Evolutionary conservation across 1,140 invertebrate genomes (phyloP), one percentile per base, ranked within the genome.

Genomic region (Frieseomelitta varia): DNA sequence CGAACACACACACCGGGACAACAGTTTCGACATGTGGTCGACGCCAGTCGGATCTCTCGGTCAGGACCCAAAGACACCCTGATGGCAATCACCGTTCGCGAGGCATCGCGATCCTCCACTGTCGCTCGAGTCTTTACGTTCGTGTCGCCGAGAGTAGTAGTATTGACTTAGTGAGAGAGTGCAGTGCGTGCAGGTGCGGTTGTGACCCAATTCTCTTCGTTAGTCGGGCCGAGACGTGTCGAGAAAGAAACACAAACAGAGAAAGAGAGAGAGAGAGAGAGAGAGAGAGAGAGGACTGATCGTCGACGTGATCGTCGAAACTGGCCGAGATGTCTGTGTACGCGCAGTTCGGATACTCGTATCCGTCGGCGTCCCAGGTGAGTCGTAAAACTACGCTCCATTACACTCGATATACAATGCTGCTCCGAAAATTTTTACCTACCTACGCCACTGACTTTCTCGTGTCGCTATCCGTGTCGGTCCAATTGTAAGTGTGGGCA

Each of bases 281-380:
- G 30, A 73, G 47, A 56, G 39, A 39, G 39, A 47, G 8, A 47
- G 53, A 85, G 39, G 39, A 47, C 39, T 47, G 39, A 47, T 10
- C 27, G 21, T 51, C 51, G 51, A n/a, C 27, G 76, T 72, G 65
- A 61, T 65, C 83, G 30, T 82, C 67, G 47, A 75, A 51, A 75
- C 27, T 68, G 84, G 63, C 71, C 53, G 85, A 87, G 71, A 97
- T 97, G 97, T 97, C 97, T 93, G 97, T 97, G 88, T 97, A 97
- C 95, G 96, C 97, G 92, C 97, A 97, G 95, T 97, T 97, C 95
- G 97, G 97, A 95, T 97, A 97, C 94, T 96, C 97, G 78, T 97
- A 97, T 95, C 96, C 97, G 95, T 95, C 97, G 95, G 96, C 97
- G 91, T 97, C 97, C 85, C 97, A 97, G 97, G 97, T 97, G 95